Conservation (phyloP, 2,888 invertebrate genomes). For the Imbricaverruca yamaguchii region DNA sequence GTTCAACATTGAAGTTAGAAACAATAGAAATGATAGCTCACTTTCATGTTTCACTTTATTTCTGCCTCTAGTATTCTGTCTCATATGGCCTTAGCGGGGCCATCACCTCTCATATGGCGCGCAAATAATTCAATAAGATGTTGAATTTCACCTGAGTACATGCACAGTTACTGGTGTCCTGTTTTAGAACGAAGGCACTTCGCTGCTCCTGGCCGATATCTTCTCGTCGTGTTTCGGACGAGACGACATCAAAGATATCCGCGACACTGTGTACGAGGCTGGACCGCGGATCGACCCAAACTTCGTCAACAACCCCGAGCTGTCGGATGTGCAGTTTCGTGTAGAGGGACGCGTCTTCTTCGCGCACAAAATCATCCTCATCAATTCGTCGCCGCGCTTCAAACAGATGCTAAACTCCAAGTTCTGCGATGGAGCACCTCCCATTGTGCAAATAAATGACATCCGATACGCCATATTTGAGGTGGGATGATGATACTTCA, state of each 20-base stretch:
- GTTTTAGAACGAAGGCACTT: conserved; percentile 74
- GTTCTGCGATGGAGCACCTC: conserved; percentile 63
- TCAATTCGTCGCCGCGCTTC: conserved; percentile 78
- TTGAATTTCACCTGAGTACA: too few relatives aligned
- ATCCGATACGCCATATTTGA: conserved; percentile 88
- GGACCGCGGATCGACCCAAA: conserved; percentile 80
- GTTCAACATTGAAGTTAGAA: too few relatives aligned
- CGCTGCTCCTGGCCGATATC: conserved; percentile 75
- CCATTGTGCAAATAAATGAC: conserved; percentile 84
- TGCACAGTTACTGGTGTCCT: too few relatives aligned
- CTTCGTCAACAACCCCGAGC: conserved; percentile 86
- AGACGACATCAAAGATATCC: conserved; percentile 70
- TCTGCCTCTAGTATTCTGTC: too few relatives aligned
- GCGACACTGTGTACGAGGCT: conserved; percentile 47
- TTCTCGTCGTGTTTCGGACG: conserved; percentile 82
- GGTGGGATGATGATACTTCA: conserved; percentile 45
- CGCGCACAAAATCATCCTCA: conserved; percentile 86
- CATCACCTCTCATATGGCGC: too few relatives aligned
- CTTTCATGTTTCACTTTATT: too few relatives aligned
- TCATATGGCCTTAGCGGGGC: too few relatives aligned
- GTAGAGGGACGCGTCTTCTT: conserved; percentile 86
- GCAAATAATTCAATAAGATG: too few relatives aligned
- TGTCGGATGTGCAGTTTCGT: conserved; percentile 85
- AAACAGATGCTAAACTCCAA: conserved; percentile 75
- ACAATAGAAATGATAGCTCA: too few relatives aligned